A percentile compares a stretch with the other conserved stretches of the same genome.
These are phyloP conservation scores for Tribolium freemani DNA, from an alignment of 2,888 invertebrate genomes.

Conservation along the genomic window DNA sequence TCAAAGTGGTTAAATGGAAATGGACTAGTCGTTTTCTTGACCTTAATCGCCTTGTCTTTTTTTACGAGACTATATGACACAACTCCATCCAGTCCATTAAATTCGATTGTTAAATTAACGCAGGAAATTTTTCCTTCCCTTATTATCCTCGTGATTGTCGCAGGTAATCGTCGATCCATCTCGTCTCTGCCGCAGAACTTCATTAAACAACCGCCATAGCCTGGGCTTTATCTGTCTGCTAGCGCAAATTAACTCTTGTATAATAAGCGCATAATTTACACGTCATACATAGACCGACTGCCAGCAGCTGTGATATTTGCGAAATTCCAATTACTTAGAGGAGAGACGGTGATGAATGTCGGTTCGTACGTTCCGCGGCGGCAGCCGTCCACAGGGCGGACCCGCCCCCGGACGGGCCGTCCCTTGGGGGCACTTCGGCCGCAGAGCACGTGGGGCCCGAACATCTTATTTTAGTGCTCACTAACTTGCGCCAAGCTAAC, in stretches of 20 bases:
- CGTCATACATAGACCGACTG: slow-evolving; percentile 44
- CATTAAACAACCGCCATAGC: slow-evolving; percentile 39
- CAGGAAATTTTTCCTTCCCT: background rate
- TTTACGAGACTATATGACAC: background rate
- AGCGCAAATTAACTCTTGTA: slow-evolving; percentile 45
- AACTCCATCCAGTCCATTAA: background rate
- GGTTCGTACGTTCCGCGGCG: slow-evolving; percentile 48
- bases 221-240: slow-evolving; percentile 33
- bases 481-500: slow-evolving; percentile 54
- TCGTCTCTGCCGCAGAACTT: slow-evolving; percentile 34
- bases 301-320: slow-evolving; percentile 49
- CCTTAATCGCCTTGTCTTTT: background rate
- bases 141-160: background rate
- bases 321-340: slow-evolving; percentile 51
- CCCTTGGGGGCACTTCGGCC: slow-evolving; percentile 47
- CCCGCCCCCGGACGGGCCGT: slow-evolving; percentile 33
- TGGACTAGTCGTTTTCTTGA: background rate
- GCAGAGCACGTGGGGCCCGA: slow-evolving; percentile 55
- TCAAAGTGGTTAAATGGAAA: background rate
- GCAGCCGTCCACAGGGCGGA: slow-evolving; percentile 42
- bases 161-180: slow-evolving; percentile 35
- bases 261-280: slow-evolving; percentile 47
- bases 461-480: slow-evolving; percentile 59
- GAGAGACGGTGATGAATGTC: slow-evolving; percentile 44
- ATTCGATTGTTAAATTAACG: background rate